A percentile compares a stretch with the other conserved stretches of the same genome.
These are phyloP conservation scores for Coboldia fuscipes DNA, from an alignment of 1,140 invertebrate genomes.

Conservation along the genomic window DNA sequence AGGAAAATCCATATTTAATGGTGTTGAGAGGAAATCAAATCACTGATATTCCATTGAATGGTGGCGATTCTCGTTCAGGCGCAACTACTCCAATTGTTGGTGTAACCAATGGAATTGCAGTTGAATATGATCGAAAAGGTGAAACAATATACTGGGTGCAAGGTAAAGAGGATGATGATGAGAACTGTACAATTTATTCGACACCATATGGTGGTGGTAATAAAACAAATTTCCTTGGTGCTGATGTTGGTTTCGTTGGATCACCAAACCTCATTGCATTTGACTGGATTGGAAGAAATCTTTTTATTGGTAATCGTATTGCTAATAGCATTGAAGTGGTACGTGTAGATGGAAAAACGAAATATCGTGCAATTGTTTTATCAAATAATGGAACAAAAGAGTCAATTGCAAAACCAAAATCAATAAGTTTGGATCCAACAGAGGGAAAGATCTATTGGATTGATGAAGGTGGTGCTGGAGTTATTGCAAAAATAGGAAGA, in stretches of 20 bases:
- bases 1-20: slow-evolving; percentile 75
- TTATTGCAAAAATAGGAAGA: slow-evolving; percentile 74
- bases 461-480: slow-evolving; percentile 79
- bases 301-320: slow-evolving; percentile 81
- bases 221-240: slow-evolving; percentile 57
- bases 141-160: slow-evolving; percentile 73
- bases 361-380: slow-evolving; percentile 69
- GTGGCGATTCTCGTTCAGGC: slow-evolving; percentile 50
- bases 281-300: slow-evolving; percentile 89
- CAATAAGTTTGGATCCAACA: slow-evolving; percentile 74
- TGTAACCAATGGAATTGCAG: slow-evolving; percentile 65
- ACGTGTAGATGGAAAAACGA: slow-evolving; percentile 61
- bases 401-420: slow-evolving; percentile 71
- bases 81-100: slow-evolving; percentile 76
- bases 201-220: slow-evolving; percentile 75
- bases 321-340: slow-evolving; percentile 87
- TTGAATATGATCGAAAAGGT: slow-evolving; percentile 78
- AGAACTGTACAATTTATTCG: slow-evolving; percentile 63
- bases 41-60: slow-evolving; percentile 56
- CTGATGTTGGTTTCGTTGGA: slow-evolving; percentile 67
- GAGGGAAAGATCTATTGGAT: slow-evolving; percentile 90
- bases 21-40: slow-evolving; percentile 78
- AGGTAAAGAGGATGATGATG: slow-evolving; percentile 47
- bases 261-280: slow-evolving; percentile 80
- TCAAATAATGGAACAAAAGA: slow-evolving; percentile 72